Conservation (phyloP, 1,140 invertebrate genomes). For the Listronotus oregonensis region DNA sequence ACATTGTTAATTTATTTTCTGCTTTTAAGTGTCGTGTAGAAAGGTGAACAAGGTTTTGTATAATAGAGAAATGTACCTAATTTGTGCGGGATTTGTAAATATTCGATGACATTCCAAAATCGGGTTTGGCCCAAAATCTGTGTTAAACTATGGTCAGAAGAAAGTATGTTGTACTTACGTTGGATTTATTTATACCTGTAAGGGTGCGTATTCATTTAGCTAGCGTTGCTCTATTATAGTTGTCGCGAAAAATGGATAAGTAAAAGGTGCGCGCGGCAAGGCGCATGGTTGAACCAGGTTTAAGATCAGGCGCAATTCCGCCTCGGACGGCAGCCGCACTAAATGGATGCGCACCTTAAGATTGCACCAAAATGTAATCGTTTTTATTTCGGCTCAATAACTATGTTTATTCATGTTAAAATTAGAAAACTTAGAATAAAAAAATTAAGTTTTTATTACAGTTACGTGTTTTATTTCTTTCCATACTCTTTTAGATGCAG, state of each 20-base stretch:
- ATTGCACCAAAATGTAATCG: slow-evolving; percentile 44
- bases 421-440: slow-evolving; percentile 49
- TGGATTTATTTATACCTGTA: slow-evolving; percentile 30
- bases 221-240: no score
- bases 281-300: no score
- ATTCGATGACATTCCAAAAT: slow-evolving; percentile 23
- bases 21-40: slow-evolving; percentile 51
- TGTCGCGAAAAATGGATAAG: no score
- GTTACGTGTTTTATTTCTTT: slow-evolving; percentile 28
- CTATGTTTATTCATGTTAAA: slow-evolving; percentile 51
- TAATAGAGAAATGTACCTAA: slow-evolving; percentile 24
- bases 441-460: slow-evolving; percentile 52
- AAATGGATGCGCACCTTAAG: no score
- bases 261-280: no score
- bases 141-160: background rate
- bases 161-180: slow-evolving; percentile 2
- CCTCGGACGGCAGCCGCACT: no score
- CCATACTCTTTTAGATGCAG: no score
- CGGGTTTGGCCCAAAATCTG: background rate
- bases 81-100: slow-evolving; percentile 35
- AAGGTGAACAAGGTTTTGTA: slow-evolving; percentile 38
- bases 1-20: slow-evolving; percentile 50
- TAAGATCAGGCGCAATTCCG: no score
- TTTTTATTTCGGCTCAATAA: slow-evolving; percentile 46
- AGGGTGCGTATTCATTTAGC: no score